A percentile compares a stretch with the other conserved stretches of the same genome.
phyloP scores from a whole-genome alignment of 1,140 invertebrate species.

The Druon quercuslanigerum region DNA sequence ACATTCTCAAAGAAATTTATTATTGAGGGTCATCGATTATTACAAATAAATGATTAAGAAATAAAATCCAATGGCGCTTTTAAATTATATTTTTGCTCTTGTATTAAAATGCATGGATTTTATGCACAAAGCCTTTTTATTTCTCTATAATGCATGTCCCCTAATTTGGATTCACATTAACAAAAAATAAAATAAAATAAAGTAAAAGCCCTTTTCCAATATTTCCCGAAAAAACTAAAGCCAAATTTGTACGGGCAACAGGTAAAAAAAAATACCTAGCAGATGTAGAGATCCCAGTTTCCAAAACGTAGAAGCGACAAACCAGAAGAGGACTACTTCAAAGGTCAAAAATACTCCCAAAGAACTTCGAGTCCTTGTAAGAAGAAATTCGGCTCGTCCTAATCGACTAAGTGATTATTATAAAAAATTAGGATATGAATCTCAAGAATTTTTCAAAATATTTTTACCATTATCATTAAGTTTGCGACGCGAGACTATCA shows the following conservation, averaged over 20 bases:
- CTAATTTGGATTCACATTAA: slow-evolving; percentile 18
- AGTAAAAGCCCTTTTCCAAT: slow-evolving; percentile 31
- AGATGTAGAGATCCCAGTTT: slow-evolving; percentile 54
- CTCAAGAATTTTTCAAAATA: background rate
- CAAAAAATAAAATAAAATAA: slow-evolving; percentile 18
- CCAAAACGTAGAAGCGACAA: slow-evolving; percentile 58
- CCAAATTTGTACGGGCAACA: slow-evolving; percentile 61
- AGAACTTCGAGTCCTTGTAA: slow-evolving; percentile 41
- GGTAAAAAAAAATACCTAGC: slow-evolving; percentile 67
- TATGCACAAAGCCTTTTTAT: no score
- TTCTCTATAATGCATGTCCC: slow-evolving; percentile 34
- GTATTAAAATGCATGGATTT: no score
- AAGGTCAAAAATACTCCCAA: slow-evolving; percentile 49
- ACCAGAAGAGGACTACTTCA: slow-evolving; percentile 27
- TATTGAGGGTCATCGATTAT: no score
- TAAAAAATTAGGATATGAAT: slow-evolving; percentile 12
- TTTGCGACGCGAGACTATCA: slow-evolving; percentile 1
- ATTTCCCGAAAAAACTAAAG: slow-evolving; percentile 53
- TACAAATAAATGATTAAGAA: no score
- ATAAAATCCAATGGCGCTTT: no score
- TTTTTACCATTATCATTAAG: background rate
- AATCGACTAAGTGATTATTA: slow-evolving; percentile 18
- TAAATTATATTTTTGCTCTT: no score
- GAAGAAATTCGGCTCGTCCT: background rate
- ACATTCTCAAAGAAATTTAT: no score